Evolutionary conservation across 1,140 invertebrate species (phyloP).

Genomic region (Semibalanus balanoides): DNA sequence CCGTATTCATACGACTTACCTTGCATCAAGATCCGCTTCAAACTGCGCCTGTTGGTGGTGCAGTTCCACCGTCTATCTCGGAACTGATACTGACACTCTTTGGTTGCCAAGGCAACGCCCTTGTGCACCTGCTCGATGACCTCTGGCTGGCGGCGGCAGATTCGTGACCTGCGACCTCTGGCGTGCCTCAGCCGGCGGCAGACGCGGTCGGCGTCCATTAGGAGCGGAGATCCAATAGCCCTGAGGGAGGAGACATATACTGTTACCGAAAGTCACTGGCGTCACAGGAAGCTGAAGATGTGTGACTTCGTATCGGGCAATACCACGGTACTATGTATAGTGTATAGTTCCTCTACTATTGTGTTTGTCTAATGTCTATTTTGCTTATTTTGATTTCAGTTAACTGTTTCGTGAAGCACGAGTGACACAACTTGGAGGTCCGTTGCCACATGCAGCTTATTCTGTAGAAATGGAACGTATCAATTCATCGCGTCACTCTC

Average conservation of each 20-base stretch:
- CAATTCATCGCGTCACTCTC: no score
- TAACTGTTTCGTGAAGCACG: no score
- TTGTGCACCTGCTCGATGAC: conserved; percentile 50
- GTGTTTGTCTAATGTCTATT: no score
- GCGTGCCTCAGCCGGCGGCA: conserved; percentile 79
- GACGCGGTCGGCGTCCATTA: conserved; percentile 71
- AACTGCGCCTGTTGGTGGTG: conserved; percentile 54
- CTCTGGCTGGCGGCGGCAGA: conserved; percentile 28
- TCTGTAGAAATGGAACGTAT: no score
- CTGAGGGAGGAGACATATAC: conserved; percentile 18
- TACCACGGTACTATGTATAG: no score
- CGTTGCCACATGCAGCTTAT: no score
- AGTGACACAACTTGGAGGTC: no score
- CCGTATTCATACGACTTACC: conserved; percentile 44
- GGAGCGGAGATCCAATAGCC: conserved; percentile 50
- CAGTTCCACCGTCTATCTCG: conserved; percentile 68
- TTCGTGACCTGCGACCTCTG: conserved; percentile 49
- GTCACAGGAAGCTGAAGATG: no score
- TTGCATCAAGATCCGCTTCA: conserved; percentile 62
- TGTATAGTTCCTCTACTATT: no score
- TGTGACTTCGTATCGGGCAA: no score
- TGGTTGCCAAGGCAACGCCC: conserved; percentile 56
- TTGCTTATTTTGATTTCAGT: no score
- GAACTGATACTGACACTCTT: conserved; percentile 71
- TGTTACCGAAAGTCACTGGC: no score